These are phyloP conservation scores for Camponotus floridanus DNA, from an alignment of 1,140 invertebrate species.

Conservation along the genomic window DNA sequence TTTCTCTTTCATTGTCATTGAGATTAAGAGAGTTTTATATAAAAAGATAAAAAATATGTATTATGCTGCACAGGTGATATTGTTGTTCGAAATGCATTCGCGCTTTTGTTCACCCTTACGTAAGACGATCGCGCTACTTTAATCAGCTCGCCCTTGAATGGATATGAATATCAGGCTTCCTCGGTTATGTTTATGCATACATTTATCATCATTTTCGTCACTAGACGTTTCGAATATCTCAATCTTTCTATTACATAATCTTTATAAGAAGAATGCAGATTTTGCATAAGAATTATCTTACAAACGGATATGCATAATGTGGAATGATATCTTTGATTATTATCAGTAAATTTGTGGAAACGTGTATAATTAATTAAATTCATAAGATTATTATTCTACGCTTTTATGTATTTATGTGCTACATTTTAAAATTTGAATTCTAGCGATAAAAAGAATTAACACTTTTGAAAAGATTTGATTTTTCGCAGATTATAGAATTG, in stretches of 20 bases:
- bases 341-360: not conserved
- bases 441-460: not conserved
- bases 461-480: not conserved
- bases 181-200: not conserved
- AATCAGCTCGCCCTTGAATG: conserved; percentile 60
- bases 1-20: not conserved
- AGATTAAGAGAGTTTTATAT: not conserved
- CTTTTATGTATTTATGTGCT: not conserved
- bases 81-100: not conserved
- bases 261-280: not conserved
- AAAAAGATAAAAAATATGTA: not conserved
- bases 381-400: not conserved
- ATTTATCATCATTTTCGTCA: not conserved
- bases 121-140: conserved; percentile 50
- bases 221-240: not conserved
- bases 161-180: conserved; percentile 47
- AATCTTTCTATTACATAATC: not conserved
- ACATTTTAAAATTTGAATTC: not conserved
- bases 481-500: not conserved
- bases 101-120: conserved; percentile 23
- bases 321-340: not conserved
- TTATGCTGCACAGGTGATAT: not conserved
- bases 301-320: too few species aligned
- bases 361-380: not conserved
- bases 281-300: not conserved